Conservation (phyloP, 2,797 vertebrate genomes). For the Atherinosoma microstoma region DNA sequence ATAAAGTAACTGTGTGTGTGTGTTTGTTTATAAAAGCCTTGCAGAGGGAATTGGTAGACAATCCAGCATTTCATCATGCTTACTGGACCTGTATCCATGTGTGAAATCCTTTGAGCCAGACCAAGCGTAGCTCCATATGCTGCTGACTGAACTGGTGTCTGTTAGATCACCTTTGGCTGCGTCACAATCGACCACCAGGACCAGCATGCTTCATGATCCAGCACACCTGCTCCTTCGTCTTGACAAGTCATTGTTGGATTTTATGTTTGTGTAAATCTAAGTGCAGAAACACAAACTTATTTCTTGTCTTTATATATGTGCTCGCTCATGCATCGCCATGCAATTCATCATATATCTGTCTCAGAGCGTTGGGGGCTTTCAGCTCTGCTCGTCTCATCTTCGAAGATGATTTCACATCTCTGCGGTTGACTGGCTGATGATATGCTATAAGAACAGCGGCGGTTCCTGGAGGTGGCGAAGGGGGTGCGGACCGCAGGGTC, state of each 20-base stretch:
- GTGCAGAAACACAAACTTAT: not conserved
- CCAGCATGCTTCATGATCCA: slow-evolving; percentile 12
- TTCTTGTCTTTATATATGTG: not conserved
- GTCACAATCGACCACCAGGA: slow-evolving; percentile 12
- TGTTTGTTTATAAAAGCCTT: slow-evolving; percentile 27
- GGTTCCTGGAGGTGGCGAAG: slow-evolving; percentile 8
- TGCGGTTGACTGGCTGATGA: slow-evolving; percentile 45
- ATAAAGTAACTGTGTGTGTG: not conserved
- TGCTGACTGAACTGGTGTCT: slow-evolving; percentile 35
- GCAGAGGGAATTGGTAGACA: slow-evolving; percentile 60
- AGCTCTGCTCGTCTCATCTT: slow-evolving; percentile 41
- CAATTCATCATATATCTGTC: slow-evolving; percentile 43
- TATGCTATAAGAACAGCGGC: slow-evolving; percentile 34
- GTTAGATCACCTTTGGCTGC: slow-evolving; percentile 47
- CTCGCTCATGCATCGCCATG: slow-evolving; percentile 34
- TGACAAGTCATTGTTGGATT: slow-evolving; percentile 20
- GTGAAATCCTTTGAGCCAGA: slow-evolving; percentile 67
- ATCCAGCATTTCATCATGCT: slow-evolving; percentile 67
- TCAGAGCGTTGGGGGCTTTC: slow-evolving; percentile 31
- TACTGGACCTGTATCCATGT: slow-evolving; percentile 72
- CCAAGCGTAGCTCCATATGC: slow-evolving; percentile 58
- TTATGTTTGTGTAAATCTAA: not conserved
- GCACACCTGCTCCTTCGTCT: not conserved
- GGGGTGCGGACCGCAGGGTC: not conserved
- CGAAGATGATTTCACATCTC: slow-evolving; percentile 51